Conservation (phyloP, 1,140 invertebrate species). For the Gonatopus flavifemur region DNA sequence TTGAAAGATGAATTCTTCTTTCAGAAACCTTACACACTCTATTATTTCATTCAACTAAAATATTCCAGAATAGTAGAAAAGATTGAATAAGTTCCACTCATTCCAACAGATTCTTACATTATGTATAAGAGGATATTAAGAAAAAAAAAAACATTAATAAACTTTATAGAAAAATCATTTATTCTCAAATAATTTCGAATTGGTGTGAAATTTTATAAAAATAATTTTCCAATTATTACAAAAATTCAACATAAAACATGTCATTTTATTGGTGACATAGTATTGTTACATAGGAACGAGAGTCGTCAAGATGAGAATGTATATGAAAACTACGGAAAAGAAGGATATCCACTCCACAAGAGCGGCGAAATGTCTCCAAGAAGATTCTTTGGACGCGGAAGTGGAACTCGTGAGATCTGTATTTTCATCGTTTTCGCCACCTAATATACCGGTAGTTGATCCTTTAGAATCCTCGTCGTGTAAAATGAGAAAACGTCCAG, state of each 20-base stretch:
- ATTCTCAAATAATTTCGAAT: too few species aligned
- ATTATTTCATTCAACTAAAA: too few species aligned
- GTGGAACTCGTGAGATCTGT: constrained; percentile 8
- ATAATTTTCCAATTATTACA: constrained; percentile 3
- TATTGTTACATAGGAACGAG: constrained; percentile 21
- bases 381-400: constrained; percentile 1
- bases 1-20: too few species aligned
- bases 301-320: constrained; percentile 34
- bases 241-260: neutral
- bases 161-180: neutral
- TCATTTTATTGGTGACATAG: neutral
- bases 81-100: too few species aligned
- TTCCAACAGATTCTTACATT: neutral
- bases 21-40: too few species aligned
- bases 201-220: too few species aligned
- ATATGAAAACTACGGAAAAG: constrained; percentile 26
- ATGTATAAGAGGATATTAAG: neutral
- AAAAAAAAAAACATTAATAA: neutral
- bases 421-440: constrained; percentile 24
- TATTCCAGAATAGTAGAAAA: too few species aligned
- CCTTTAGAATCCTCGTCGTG: constrained; percentile 19
- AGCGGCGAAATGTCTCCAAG: constrained; percentile 39
- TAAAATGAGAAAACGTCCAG: constrained; percentile 32
- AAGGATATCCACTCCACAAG: constrained; percentile 43
- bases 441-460: constrained; percentile 5